Evolutionary conservation across 35 echinoderm and acorn worm genomes (phyloP).

Genomic region (Strongylocentrotus purpuratus): DNA sequence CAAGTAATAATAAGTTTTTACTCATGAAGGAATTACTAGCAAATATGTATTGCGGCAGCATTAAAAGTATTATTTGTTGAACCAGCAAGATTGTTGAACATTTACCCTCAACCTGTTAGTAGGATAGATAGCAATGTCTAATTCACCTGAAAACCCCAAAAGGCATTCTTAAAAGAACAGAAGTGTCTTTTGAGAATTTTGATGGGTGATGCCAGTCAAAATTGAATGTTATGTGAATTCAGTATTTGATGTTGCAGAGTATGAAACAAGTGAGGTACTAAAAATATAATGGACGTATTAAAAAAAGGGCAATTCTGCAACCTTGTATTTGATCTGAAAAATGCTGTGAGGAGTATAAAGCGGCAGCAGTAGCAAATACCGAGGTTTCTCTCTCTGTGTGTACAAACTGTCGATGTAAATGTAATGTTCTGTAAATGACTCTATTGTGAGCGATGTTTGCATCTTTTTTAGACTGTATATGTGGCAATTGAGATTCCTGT

Average conservation of each 20-base stretch:
- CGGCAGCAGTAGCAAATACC: not conserved
- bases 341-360: not conserved
- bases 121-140: not conserved
- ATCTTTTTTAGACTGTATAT: constrained; percentile 37
- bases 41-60: not conserved
- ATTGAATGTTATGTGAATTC: not conserved
- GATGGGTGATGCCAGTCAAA: not conserved
- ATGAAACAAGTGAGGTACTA: not conserved
- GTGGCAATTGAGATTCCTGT: constrained; percentile 3
- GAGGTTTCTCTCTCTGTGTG: not conserved
- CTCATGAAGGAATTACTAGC: not conserved
- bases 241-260: not conserved
- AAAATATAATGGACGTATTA: not conserved
- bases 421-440: constrained; percentile 5
- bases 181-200: not conserved
- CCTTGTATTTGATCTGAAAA: not conserved
- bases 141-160: not conserved
- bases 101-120: not conserved
- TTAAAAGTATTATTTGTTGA: not conserved
- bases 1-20: not conserved
- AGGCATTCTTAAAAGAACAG: not conserved
- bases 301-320: not conserved
- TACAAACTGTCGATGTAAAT: not conserved
- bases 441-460: not conserved
- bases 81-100: not conserved